These are phyloP conservation scores for Ageneiosus marmoratus DNA, from an alignment of 2,113 vertebrate genomes.

Conservation along the genomic window DNA sequence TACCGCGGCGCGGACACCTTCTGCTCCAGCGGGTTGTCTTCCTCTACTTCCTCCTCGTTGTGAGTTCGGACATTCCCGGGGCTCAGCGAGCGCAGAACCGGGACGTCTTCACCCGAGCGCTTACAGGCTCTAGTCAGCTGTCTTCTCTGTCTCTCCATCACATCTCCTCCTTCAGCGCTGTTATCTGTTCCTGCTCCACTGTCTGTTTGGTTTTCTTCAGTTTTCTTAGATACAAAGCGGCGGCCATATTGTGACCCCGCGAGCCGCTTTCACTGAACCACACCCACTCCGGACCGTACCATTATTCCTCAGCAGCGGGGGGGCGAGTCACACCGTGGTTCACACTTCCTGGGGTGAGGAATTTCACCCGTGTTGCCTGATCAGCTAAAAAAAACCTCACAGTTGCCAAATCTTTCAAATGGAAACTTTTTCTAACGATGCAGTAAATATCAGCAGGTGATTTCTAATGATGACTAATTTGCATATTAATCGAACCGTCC, in stretches of 20 bases:
- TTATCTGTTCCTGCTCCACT: background rate
- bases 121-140: slow-evolving; percentile 58
- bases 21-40: slow-evolving; percentile 48
- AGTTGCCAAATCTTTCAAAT: background rate
- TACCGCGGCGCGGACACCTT: slow-evolving; percentile 74
- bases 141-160: slow-evolving; percentile 59
- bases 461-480: background rate
- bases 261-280: background rate
- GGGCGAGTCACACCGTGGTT: no score
- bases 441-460: background rate
- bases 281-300: background rate
- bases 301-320: background rate
- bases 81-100: slow-evolving; percentile 63
- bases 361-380: background rate
- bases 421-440: background rate
- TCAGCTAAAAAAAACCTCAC: background rate
- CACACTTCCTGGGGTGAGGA: no score
- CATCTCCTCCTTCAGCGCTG: slow-evolving; percentile 24
- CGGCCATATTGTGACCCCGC: background rate
- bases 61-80: slow-evolving; percentile 59
- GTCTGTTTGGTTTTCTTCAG: background rate
- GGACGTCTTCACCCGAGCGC: slow-evolving; percentile 9
- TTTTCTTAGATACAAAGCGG: background rate
- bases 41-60: slow-evolving; percentile 31
- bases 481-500: background rate